Conservation (phyloP, 92 coral and sea anemone genomes). For the Montipora capitata region DNA sequence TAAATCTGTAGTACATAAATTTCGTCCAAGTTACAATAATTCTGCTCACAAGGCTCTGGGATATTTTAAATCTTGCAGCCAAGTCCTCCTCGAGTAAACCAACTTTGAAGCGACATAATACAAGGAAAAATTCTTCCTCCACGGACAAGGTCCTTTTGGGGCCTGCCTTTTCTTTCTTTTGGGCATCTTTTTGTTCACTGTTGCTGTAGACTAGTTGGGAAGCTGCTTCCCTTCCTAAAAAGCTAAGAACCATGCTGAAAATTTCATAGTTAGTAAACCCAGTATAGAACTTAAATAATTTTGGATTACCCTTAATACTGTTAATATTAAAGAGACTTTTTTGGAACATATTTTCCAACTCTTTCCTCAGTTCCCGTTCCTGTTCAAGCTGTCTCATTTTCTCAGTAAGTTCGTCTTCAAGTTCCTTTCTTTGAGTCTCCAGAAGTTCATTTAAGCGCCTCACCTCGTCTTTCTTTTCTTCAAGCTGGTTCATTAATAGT, state of each 20-base stretch:
- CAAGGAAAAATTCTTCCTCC: conserved; percentile 60
- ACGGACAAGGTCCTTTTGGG: conserved; percentile 44
- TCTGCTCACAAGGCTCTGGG: conserved; percentile 66
- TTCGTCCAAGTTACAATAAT: conserved; percentile 51
- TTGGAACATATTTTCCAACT: conserved; percentile 8
- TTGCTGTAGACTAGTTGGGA: conserved; percentile 45
- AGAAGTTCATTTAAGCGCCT: conserved; percentile 3
- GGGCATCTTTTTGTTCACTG: conserved; percentile 19
- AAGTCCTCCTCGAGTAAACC: conserved; percentile 70
- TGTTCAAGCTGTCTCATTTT: conserved; percentile 17
- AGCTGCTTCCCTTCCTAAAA: conserved; percentile 71
- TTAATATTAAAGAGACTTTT: conserved; percentile 18
- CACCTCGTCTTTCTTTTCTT: conserved; percentile 20
- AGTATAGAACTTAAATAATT: neutral
- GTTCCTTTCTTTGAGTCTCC: conserved; percentile 10
- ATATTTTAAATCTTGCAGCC: conserved; percentile 55
- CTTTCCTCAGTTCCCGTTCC: conserved; percentile 22
- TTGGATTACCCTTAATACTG: conserved; percentile 38
- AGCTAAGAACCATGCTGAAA: conserved; percentile 44
- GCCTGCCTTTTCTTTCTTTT: conserved; percentile 44
- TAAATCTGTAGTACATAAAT: conserved; percentile 34
- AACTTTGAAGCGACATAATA: conserved; percentile 57
- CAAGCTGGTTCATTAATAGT: conserved; percentile 10
- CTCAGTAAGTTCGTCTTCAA: conserved; percentile 8
- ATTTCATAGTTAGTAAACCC: conserved; percentile 4